These are phyloP conservation scores for Timema podura DNA, from an alignment of 2,888 invertebrate species.

Conservation along the genomic window DNA sequence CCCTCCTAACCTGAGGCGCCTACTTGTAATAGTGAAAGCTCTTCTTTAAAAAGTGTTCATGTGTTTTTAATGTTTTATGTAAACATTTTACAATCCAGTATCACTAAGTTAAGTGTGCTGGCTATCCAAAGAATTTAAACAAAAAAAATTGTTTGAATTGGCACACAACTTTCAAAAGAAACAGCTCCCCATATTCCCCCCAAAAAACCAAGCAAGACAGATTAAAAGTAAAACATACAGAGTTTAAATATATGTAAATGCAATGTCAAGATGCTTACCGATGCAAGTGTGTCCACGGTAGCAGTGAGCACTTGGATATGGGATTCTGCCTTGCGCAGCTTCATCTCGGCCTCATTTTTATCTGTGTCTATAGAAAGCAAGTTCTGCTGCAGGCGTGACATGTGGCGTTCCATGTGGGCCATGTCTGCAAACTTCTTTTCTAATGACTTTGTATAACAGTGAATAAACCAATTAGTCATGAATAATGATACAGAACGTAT, in stretches of 20 bases:
- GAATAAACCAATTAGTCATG: too few relatives aligned
- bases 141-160: too few relatives aligned
- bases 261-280: conserved; percentile 16
- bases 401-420: conserved; percentile 23
- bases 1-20: too few relatives aligned
- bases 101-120: too few relatives aligned
- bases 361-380: conserved; percentile 23
- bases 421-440: conserved; percentile 22
- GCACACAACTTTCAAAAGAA: too few relatives aligned
- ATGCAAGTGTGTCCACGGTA: conserved; percentile 17
- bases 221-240: neutral
- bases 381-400: conserved; percentile 24
- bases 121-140: too few relatives aligned
- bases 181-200: too few relatives aligned
- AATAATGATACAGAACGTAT: too few relatives aligned
- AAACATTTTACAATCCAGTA: too few relatives aligned
- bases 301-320: conserved; percentile 27
- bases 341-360: conserved; percentile 18
- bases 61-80: too few relatives aligned
- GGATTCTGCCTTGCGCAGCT: conserved; percentile 24
- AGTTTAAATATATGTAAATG: neutral
- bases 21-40: too few relatives aligned
- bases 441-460: conserved; percentile 9
- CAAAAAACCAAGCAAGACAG: neutral
- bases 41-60: too few relatives aligned